Conservation (phyloP, 2,888 invertebrate species). For the Zygogramma bicolorata region DNA sequence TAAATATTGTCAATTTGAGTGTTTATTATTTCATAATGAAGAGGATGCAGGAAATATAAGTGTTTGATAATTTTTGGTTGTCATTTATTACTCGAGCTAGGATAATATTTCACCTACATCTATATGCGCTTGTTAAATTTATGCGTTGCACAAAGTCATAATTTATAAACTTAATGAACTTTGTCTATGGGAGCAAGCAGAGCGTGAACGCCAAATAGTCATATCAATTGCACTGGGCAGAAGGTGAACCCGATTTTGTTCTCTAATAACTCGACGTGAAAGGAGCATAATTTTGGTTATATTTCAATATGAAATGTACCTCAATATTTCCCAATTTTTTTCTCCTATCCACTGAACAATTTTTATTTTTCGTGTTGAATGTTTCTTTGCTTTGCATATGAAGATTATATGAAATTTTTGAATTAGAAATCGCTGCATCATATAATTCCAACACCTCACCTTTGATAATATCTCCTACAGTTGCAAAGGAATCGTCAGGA, state of each 20-base stretch:
- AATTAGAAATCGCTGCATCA: too few species aligned
- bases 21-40: too few species aligned
- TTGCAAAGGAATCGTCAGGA: too few species aligned
- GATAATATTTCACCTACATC: not conserved
- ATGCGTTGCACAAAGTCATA: not conserved
- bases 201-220: not conserved
- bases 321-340: too few species aligned
- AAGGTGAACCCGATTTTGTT: not conserved
- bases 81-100: too few species aligned
- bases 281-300: not conserved
- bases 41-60: too few species aligned
- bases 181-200: not conserved
- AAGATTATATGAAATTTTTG: not conserved
- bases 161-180: not conserved
- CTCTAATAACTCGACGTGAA: not conserved
- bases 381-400: too few species aligned
- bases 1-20: too few species aligned
- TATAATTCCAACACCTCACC: too few species aligned
- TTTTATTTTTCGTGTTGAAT: not conserved
- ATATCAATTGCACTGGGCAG: not conserved
- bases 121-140: not conserved
- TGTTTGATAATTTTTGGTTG: too few species aligned
- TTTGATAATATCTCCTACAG: too few species aligned
- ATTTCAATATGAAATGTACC: not conserved
- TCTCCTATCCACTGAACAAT: too few species aligned